Conservation (phyloP, 2,113 vertebrate species). For the Misgurnus anguillicaudatus region DNA sequence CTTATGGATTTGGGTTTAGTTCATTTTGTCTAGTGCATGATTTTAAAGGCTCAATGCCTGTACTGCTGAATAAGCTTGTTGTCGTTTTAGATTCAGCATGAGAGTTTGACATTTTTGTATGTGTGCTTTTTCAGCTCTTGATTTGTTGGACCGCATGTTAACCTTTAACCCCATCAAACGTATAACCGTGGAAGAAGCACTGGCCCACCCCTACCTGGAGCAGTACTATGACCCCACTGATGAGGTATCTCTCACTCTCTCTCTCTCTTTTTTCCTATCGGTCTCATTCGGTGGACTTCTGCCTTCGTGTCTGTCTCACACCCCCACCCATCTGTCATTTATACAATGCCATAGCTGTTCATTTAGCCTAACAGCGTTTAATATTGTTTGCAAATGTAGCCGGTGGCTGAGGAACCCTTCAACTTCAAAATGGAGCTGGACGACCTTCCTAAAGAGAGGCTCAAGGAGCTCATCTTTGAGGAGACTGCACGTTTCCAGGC, state of each 20-base stretch:
- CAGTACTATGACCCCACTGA: constrained; percentile 91
- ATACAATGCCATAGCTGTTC: background rate
- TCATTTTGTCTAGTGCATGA: background rate
- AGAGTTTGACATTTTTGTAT: background rate
- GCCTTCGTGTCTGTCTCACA: background rate
- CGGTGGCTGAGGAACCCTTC: constrained; percentile 87
- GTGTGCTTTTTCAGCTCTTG: constrained; percentile 81
- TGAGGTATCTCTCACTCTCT: constrained; percentile 71
- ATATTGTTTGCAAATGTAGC: constrained; percentile 64
- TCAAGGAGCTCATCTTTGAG: constrained; percentile 88
- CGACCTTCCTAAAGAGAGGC: constrained; percentile 86
- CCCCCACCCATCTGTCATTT: background rate
- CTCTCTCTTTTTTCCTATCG: background rate
- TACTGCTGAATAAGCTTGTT: background rate
- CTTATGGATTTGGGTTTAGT: background rate
- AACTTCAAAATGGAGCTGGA: constrained; percentile 88
- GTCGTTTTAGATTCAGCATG: background rate
- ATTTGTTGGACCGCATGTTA: constrained; percentile 87
- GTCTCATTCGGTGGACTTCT: background rate
- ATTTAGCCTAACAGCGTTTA: background rate
- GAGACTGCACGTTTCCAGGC: constrained; percentile 87
- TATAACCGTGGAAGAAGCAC: constrained; percentile 86
- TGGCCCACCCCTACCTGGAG: constrained; percentile 88
- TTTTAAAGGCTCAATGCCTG: background rate
- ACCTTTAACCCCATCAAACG: constrained; percentile 90